Evolutionary conservation across 2,888 invertebrate species (phyloP).

Genomic region (Liposcelis brunnea): DNA sequence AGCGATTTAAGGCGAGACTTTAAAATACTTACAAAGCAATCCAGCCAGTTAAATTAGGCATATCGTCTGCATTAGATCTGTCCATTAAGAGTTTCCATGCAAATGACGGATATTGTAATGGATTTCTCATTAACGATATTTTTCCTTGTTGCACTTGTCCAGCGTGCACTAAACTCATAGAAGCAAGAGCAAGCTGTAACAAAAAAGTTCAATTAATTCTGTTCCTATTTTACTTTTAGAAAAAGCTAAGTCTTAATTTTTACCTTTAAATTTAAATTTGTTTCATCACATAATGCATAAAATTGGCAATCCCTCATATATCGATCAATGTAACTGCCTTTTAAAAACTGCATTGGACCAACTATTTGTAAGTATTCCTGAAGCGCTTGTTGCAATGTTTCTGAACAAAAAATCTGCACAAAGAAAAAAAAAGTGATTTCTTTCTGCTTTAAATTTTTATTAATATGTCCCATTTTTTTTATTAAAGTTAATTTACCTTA

Average conservation of each 20-base stretch:
- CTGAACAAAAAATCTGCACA: neutral
- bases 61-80: no score
- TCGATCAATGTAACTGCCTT: neutral
- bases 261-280: conserved; percentile 1
- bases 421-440: neutral
- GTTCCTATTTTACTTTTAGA: neutral
- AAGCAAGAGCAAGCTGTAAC: neutral
- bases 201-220: neutral
- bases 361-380: neutral
- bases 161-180: neutral
- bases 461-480: neutral
- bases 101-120: neutral
- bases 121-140: neutral
- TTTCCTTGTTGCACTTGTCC: neutral
- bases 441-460: neutral
- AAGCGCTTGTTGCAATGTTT: neutral
- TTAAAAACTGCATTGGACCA: neutral
- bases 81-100: no score
- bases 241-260: neutral
- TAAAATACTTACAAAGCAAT: no score
- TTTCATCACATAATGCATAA: conserved; percentile 3
- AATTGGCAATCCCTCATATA: neutral
- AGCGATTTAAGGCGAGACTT: no score
- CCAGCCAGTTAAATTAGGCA: no score
- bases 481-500: conserved; percentile 1